A percentile compares a stretch with the other conserved stretches of the same genome.
phyloP scores from a whole-genome alignment of 2,888 invertebrate genomes.

The Luperina nickerlii region DNA sequence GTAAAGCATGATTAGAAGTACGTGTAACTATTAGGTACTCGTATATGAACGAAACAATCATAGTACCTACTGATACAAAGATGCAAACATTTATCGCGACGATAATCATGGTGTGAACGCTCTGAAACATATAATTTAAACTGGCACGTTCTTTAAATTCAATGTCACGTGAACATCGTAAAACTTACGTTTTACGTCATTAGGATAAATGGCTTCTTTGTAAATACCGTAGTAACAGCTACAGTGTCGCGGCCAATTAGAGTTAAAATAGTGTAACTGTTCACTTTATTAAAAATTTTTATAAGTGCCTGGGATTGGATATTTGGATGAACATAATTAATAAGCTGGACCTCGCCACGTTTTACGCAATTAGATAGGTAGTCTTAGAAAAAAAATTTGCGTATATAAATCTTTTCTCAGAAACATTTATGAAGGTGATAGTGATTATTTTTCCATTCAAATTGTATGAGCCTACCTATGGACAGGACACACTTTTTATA shows the following conservation, averaged over 20 bases:
- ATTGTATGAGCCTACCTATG: not conserved
- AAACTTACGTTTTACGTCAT: conserved; percentile 4
- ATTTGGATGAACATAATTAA: not conserved
- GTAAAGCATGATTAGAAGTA: not conserved
- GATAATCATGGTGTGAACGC: conserved; percentile 4
- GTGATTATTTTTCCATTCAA: not conserved
- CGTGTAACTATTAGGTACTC: not conserved
- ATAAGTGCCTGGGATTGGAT: conserved; percentile 15
- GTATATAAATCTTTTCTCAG: too few species aligned
- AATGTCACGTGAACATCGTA: conserved; percentile 2
- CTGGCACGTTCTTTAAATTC: not conserved
- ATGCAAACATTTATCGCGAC: not conserved
- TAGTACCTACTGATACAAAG: not conserved
- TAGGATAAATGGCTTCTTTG: conserved; percentile 24
- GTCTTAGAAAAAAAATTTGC: not conserved
- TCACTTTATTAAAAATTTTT: conserved; percentile 17
- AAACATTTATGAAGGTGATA: not conserved
- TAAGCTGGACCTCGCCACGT: not conserved
- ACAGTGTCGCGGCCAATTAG: conserved; percentile 13
- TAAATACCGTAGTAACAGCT: conserved; percentile 9
- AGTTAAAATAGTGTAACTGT: conserved; percentile 22
- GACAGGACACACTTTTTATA: not conserved
- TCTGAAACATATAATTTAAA: conserved; percentile 13
- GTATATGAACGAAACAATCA: not conserved
- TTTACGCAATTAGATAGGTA: not conserved